Evolutionary conservation across 2,113 vertebrate species (phyloP).

Genomic region (Hypomesus transpacificus): DNA sequence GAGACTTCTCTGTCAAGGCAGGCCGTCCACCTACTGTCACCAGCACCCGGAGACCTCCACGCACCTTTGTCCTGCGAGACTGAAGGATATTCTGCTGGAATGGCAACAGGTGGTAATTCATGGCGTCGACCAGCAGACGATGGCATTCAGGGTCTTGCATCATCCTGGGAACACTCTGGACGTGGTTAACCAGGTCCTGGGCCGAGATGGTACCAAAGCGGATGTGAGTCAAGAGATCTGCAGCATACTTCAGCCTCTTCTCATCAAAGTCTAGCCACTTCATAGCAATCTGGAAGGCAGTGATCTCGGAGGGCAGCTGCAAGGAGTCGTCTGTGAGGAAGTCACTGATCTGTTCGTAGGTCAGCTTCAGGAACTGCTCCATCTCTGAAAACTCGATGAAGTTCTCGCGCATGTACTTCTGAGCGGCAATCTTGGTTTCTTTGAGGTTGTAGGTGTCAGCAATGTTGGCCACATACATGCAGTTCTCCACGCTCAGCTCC

Average conservation of each 20-base stretch:
- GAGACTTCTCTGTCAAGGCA: constrained; percentile 94
- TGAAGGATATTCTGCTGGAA: constrained; percentile 97
- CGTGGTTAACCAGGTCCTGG: constrained; percentile 93
- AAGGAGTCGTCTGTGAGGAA: constrained; percentile 92
- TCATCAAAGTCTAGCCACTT: constrained; percentile 98
- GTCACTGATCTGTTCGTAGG: constrained; percentile 97
- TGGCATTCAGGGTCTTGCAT: constrained; percentile 97
- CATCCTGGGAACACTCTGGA: constrained; percentile 95
- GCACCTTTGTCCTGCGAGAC: constrained; percentile 95
- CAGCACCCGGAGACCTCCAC: constrained; percentile 88
- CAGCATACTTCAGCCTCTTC: constrained; percentile 91
- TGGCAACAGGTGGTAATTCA: constrained; percentile 98
- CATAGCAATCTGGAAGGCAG: constrained; percentile 96
- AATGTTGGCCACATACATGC: constrained; percentile 95
- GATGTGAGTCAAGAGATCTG: constrained; percentile 88
- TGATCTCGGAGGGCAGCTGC: constrained; percentile 93
- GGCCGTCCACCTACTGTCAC: constrained; percentile 93
- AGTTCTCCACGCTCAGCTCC: constrained; percentile 95
- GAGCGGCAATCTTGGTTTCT: constrained; percentile 84
- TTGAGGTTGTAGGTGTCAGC: constrained; percentile 92
- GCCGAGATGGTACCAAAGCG: constrained; percentile 96
- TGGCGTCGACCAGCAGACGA: constrained; percentile 94
- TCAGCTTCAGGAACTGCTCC: constrained; percentile 97
- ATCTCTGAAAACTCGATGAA: constrained; percentile 99
- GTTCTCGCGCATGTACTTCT: constrained; percentile 96